These are phyloP conservation scores for Herpailurus yagouaroundi DNA, from an alignment of 2,113 vertebrate genomes.

Conservation along the genomic window DNA sequence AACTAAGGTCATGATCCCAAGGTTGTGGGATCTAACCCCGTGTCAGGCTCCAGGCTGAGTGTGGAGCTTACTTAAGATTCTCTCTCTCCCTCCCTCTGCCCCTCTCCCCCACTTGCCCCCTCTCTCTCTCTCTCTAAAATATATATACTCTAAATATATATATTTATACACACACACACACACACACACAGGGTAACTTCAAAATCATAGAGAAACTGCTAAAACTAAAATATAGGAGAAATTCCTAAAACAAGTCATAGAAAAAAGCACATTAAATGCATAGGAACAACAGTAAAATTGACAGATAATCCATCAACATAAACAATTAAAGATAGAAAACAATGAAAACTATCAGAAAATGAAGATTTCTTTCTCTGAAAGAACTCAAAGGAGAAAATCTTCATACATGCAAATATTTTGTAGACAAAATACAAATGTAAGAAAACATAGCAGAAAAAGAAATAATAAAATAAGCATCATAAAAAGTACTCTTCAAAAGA, in stretches of 20 bases:
- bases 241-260: not conserved
- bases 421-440: not conserved
- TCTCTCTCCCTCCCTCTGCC: too few species aligned
- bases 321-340: not conserved
- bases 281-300: not conserved
- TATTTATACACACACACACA: too few species aligned
- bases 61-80: too few species aligned
- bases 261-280: not conserved
- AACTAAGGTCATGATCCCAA: too few species aligned
- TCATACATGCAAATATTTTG: not conserved
- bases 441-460: not conserved
- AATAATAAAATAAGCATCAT: not conserved
- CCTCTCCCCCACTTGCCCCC: too few species aligned
- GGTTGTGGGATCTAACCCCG: too few species aligned
- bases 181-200: not conserved
- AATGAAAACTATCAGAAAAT: not conserved
- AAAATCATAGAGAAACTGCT: not conserved
- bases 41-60: too few species aligned
- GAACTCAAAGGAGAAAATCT: not conserved
- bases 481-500: not conserved
- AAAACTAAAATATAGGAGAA: not conserved
- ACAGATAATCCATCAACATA: not conserved
- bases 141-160: too few species aligned
- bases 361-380: not conserved
- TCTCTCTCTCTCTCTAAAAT: too few species aligned